A percentile compares a stretch with the other conserved stretches of the same genome.
These are phyloP conservation scores for Smithornis capensis DNA, from an alignment of 2,113 vertebrate species.

Conservation along the genomic window DNA sequence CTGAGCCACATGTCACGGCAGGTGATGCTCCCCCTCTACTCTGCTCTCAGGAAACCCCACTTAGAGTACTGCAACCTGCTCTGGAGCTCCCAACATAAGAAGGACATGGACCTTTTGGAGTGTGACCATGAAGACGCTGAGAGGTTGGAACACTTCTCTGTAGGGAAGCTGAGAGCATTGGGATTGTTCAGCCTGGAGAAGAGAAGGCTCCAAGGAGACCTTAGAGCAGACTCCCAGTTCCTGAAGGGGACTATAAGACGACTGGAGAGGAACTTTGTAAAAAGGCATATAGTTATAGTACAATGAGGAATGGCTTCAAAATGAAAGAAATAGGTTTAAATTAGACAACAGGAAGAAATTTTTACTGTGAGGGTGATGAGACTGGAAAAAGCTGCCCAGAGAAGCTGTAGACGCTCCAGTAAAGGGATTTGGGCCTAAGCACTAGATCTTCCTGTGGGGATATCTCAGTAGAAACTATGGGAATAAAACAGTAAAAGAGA, in stretches of 20 bases:
- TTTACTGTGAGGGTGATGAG: background rate
- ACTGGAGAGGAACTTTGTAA: background rate
- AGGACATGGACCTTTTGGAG: background rate
- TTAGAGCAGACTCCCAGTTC: background rate
- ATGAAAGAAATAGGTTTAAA: background rate
- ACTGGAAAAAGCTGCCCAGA: background rate
- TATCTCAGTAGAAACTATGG: too few relatives aligned
- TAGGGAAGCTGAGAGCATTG: background rate
- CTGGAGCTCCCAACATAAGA: background rate
- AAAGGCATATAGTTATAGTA: background rate
- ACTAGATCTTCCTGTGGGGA: too few relatives aligned
- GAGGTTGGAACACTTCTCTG: background rate
- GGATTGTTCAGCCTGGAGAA: background rate
- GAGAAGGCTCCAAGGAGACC: background rate
- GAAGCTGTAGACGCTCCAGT: background rate
- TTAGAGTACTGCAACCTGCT: background rate
- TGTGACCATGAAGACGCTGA: rapidly evolving
- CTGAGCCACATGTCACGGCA: background rate
- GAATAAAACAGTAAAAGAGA: too few relatives aligned
- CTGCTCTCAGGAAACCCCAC: background rate
- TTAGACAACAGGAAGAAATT: background rate
- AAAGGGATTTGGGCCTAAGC: too few relatives aligned
- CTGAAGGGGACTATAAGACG: background rate
- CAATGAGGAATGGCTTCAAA: background rate
- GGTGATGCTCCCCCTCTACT: background rate